phyloP scores from a whole-genome alignment of 2,888 invertebrate species.

The Papilio demoleus region DNA sequence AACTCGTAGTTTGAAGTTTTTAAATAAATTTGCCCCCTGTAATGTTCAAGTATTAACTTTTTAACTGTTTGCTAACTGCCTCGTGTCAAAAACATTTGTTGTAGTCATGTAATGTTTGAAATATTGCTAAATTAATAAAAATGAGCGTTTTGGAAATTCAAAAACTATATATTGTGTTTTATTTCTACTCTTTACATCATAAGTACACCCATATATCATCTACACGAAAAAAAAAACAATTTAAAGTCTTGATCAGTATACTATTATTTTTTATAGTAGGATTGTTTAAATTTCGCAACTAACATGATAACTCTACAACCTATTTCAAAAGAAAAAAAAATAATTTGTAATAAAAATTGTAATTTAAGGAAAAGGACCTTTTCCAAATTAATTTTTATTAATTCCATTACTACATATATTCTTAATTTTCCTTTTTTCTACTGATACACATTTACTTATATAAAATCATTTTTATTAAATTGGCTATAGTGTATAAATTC shows the following conservation, averaged over 20 bases:
- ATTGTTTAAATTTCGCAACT: too few species aligned
- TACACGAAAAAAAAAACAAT: neutral
- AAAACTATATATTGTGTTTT: slow-evolving; percentile 59
- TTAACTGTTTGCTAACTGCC: slow-evolving; percentile 56
- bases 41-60: slow-evolving; percentile 20
- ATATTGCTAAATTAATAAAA: slow-evolving; percentile 68
- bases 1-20: slow-evolving; percentile 35
- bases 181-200: slow-evolving; percentile 28
- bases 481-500: too few species aligned
- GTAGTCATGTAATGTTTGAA: slow-evolving; percentile 76
- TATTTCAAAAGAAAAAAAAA: too few species aligned
- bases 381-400: too few species aligned
- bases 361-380: too few species aligned
- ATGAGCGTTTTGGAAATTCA: slow-evolving; percentile 61
- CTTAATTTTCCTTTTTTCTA: too few species aligned
- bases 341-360: too few species aligned
- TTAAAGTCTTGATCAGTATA: neutral
- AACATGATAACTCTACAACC: too few species aligned
- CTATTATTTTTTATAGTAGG: too few species aligned
- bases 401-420: too few species aligned
- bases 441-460: too few species aligned
- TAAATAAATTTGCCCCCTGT: slow-evolving; percentile 9
- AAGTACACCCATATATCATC: neutral
- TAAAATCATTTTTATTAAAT: too few species aligned
- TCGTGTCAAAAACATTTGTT: slow-evolving; percentile 63